Evolutionary conservation across 2,797 vertebrate species (phyloP).

Genomic region (Clamator glandarius): DNA sequence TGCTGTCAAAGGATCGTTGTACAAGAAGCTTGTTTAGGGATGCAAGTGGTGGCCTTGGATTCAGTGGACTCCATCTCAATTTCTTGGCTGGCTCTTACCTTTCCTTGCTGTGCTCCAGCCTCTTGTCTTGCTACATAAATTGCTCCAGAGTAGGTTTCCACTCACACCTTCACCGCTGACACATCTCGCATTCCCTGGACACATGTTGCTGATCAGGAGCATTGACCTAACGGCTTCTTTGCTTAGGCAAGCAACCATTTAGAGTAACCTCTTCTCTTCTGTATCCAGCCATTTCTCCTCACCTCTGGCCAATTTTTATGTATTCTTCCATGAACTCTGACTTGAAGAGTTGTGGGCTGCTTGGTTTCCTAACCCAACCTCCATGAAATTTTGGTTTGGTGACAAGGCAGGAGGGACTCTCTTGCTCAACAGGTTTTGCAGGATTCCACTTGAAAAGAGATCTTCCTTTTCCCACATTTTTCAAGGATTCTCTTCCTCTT

Average conservation of each 20-base stretch:
- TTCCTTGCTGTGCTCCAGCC: neutral
- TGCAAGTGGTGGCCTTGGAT: neutral
- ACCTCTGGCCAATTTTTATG: neutral
- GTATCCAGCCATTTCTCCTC: neutral
- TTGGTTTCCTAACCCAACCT: neutral
- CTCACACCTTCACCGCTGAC: neutral
- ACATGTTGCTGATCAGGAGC: fast-evolving
- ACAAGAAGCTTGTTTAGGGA: neutral
- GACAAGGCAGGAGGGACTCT: neutral
- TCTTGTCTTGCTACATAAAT: neutral
- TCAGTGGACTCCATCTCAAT: neutral
- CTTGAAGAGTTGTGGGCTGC: neutral
- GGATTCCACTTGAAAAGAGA: neutral
- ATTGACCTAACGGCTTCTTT: neutral
- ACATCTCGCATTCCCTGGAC: neutral
- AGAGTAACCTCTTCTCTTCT: neutral
- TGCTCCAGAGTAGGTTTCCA: neutral
- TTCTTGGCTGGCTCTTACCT: neutral
- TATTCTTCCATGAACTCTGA: neutral
- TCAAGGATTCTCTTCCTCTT: neutral
- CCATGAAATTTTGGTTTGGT: neutral
- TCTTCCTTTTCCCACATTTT: neutral
- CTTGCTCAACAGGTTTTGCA: neutral
- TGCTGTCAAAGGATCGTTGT: neutral
- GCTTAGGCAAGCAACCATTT: neutral